These are phyloP conservation scores for Gypaetus barbatus DNA, from an alignment of 2,797 vertebrate genomes.

Conservation along the genomic window DNA sequence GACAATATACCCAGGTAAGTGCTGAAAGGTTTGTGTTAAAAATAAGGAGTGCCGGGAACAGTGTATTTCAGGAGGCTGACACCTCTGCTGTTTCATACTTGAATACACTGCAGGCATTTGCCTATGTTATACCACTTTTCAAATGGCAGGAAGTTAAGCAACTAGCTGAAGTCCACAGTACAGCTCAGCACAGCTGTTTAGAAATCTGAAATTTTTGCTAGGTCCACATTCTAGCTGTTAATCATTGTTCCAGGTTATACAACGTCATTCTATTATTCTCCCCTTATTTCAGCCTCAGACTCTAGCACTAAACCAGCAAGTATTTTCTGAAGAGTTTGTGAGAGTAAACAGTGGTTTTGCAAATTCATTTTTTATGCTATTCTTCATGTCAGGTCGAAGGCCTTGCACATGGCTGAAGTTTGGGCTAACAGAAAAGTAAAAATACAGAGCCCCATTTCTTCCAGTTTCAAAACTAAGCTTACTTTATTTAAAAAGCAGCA, in stretches of 20 bases:
- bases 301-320: background rate
- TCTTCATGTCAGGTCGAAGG: background rate
- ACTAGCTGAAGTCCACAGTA: background rate
- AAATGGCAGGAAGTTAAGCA: background rate
- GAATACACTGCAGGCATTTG: background rate
- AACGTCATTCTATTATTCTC: background rate
- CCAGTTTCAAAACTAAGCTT: background rate
- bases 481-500: background rate
- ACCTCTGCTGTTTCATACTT: background rate
- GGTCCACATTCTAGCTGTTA: background rate
- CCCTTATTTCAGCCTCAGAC: background rate
- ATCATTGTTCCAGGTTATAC: background rate
- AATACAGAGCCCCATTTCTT: background rate
- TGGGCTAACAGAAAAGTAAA: background rate
- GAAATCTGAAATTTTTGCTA: background rate
- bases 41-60: background rate
- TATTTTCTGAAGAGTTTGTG: background rate
- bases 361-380: background rate
- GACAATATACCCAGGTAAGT: background rate
- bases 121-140: background rate
- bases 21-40: background rate
- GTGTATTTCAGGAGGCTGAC: background rate
- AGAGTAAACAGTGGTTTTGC: background rate
- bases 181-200: background rate
- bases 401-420: background rate